These are phyloP conservation scores for Apistogramma diplotaenia DNA, from an alignment of 2,113 vertebrate genomes.

Conservation along the genomic window DNA sequence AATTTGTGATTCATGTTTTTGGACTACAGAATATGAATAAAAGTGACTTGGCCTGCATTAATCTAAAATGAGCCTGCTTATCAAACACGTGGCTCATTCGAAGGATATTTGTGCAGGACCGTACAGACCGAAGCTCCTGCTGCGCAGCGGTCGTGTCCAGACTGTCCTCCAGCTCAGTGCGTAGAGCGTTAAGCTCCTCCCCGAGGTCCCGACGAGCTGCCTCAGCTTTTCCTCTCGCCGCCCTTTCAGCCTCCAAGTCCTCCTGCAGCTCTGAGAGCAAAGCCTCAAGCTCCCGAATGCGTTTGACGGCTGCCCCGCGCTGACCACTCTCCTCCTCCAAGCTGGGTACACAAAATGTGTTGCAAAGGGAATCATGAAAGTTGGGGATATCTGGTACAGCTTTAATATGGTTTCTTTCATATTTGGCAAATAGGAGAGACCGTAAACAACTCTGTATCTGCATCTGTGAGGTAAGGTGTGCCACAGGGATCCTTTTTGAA, in stretches of 20 bases:
- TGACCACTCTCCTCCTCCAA: constrained; percentile 88
- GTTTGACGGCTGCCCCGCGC: constrained; percentile 85
- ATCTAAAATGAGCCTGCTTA: neutral
- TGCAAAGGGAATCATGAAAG: neutral
- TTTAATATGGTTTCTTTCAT: neutral
- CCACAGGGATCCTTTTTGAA: neutral
- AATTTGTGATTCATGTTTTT: neutral
- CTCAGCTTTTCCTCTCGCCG: constrained; percentile 86
- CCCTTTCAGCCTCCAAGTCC: constrained; percentile 86
- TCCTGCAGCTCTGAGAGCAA: constrained; percentile 90
- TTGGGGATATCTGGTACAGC: fast-evolving
- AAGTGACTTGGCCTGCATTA: too few relatives aligned
- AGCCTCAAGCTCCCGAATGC: constrained; percentile 88
- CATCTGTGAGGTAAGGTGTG: fast-evolving
- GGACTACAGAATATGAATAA: neutral
- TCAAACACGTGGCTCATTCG: fast-evolving
- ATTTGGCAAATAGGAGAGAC: neutral
- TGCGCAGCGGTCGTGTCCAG: constrained; percentile 90
- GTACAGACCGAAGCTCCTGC: constrained; percentile 88
- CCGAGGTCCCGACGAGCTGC: constrained; percentile 88
- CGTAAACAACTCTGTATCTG: neutral
- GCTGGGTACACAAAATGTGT: constrained; percentile 58
- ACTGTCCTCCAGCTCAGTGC: constrained; percentile 92
- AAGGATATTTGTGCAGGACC: neutral
- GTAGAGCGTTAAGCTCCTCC: constrained; percentile 90